phyloP scores from a whole-genome alignment of 30 jellyfish, hydroid and myxozoan species.

The Mastigias papua region DNA sequence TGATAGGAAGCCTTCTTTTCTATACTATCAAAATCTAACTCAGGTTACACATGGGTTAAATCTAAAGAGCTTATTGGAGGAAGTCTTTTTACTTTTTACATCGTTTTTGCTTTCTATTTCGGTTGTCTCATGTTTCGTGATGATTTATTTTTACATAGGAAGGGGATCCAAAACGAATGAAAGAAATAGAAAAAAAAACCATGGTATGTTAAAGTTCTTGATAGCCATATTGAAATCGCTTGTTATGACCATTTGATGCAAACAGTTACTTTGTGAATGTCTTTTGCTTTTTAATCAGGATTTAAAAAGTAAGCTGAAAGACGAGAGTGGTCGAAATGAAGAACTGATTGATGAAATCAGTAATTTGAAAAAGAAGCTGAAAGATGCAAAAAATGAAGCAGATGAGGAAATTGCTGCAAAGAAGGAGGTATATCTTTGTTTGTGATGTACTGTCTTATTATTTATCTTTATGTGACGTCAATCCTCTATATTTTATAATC shows the following conservation, averaged over 20 bases:
- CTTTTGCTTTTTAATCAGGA: not conserved
- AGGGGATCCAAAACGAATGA: slow-evolving; percentile 54
- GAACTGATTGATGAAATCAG: slow-evolving; percentile 60
- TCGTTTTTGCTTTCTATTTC: not conserved
- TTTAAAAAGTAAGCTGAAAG: slow-evolving; percentile 46
- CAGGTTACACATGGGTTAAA: too few relatives aligned
- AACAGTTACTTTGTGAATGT: not conserved
- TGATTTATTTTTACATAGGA: slow-evolving; percentile 6
- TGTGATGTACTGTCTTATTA: too few relatives aligned
- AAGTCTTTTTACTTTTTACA: not conserved
- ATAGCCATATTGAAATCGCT: not conserved
- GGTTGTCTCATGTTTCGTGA: not conserved
- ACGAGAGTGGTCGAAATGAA: slow-evolving; percentile 48
- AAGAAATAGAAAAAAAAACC: slow-evolving; percentile 43
- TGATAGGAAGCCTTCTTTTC: too few relatives aligned
- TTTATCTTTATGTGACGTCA: too few relatives aligned
- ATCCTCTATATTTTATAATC: too few relatives aligned
- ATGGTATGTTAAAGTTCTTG: slow-evolving; percentile 6
- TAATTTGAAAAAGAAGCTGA: slow-evolving; percentile 54
- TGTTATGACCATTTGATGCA: not conserved
- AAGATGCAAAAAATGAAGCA: slow-evolving; percentile 45
- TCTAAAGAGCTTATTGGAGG: not conserved
- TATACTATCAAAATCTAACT: too few relatives aligned
- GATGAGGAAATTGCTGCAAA: slow-evolving; percentile 60
- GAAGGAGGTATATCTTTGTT: slow-evolving; percentile 31